Evolutionary conservation across 2,797 vertebrate genomes (phyloP), one percentile per base, ranked within the genome.

Genomic region (Chaetodon trifasciatus): DNA sequence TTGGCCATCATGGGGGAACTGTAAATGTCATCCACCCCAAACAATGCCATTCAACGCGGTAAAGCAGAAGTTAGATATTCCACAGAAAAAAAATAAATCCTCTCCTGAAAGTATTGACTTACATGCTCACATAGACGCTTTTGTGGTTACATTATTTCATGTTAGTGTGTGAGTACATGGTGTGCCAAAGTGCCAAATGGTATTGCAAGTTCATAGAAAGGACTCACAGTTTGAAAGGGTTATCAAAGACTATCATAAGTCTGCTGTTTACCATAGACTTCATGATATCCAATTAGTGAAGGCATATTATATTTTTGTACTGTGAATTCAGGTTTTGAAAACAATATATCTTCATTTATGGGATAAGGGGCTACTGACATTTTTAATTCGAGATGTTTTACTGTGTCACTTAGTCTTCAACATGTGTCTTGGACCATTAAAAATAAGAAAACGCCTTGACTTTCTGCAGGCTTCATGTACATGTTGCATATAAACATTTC

Each of bases 331-430:
- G 93, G 92, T 95, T 96, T 93, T 94, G 78, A 93, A 93, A 94
- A 93, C 90, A 93, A 94, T 88, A 89, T 91, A 93, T 94, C 92
- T 94, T 95, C 92, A 95, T 94, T 93, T 89, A 94, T 92, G 95
- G 96, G 94, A 96, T 87, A 96, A 96, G 96, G 96, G 96, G 96
- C 96, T 96, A 96, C 93, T 92, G 93, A 95, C 85, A 88, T 96
- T 95, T 95, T 94, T 91, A 88, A 93, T 92, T 94, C 69, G 84
- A 93, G 87, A 83, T 91, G 86, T 95, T 91, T 91, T 89, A 88
- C 82, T 91, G 91, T 93, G 90, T 94, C 89, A 92, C 94, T 91
- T 85, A 89, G 85, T 92, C 86, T 85, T 93, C 72, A 91, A 89
- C 91, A 86, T 85, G 86, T 86, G 84, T 92, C 88, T 83, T 85